Evolutionary conservation across 2,113 vertebrate species (phyloP), one percentile per base, ranked within the genome.

Genomic region (Rhinoptilus africanus): DNA sequence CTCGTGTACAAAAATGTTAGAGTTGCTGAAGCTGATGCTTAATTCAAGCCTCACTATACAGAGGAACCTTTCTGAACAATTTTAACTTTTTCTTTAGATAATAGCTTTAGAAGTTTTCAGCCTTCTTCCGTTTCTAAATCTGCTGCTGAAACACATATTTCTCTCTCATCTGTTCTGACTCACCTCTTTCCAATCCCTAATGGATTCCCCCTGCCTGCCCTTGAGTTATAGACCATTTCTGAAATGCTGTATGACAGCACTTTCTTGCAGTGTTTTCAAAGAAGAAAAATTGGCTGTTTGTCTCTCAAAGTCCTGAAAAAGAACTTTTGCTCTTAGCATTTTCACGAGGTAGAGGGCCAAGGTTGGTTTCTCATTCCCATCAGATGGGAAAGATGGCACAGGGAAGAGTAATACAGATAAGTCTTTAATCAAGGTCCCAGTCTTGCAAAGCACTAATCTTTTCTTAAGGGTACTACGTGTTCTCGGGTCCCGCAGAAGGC

Each of bases 221-320:
- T 84, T 90, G 82, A 95, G 85, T 95, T 95, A 92, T 3, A 95
- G 91, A 93, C 85, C 75, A 89, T 94, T 96, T 95, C 74, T 88
- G 92, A 95, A 96, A 95, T 51, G 53, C 78, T 89, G 34, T 86
- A 57, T 94, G 75, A 93, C 85, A 88, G 79, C 68, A 81, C 72
- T 88, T 96, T 69, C 76, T 94, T 62, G 62, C 74, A 71, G 59
- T 89, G 66, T 92, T 94, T 92, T 76, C 34, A 81, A n/a, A 73
- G 89, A 66, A 75, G 69, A 95, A 89, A 94, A 95, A 91, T 39
- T 72, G 87, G 19, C 81, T 96, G 78, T 92, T 95, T 96, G 71
- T 90, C 68, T 81, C 78, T 86, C 30, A 2, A 59, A 95, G 68
- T 80, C 76, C 57, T 89, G 62, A 50, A 87, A 89, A 96, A 95